Base-by-base conservation (phyloP, 2,888 invertebrate species). In the Bellardia bayeri region DNA sequence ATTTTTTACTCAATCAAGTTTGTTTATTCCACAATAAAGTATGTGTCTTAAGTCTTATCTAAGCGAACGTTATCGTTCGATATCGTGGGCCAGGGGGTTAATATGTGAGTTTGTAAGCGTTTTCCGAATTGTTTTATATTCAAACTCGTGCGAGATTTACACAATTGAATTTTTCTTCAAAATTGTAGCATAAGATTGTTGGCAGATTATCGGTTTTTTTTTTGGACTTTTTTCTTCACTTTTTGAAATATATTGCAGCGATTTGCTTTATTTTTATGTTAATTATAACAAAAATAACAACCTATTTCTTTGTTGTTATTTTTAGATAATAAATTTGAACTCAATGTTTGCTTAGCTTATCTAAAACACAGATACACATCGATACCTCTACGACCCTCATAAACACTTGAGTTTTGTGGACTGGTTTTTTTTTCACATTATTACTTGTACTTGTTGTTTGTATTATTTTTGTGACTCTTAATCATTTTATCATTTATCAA, bases 331-430 rank as follows among this genome's bases (percentile, higher is more conserved):
- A 30, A 45, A 45, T 45, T 1, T 14, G 6, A 42, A 14, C 23
- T 40, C 8, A 58, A 9, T 30, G 30, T 74, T 74, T 58, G n/a
- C 30, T 56, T 42, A 58, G 58, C 58, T 61, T 74, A 74, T 74
- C 74, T 51, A 51, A 58, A 74, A 74, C 42, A 58, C 30, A 37
- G n/a, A 69, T 37, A 37, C 33, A 14, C 51, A 51, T 0, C 45
- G 45, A 37, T 37, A n/a, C 30, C n/a, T 14, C 14, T 42, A 11
- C 5, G 37, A 14, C 2, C 61, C 54, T 16, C n/a, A 7, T 8
- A 54, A 9, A 30, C 13, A 30, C 23, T 30, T 58, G 30, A 58
- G n/a, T 30, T 58, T 58, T 13, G 30, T 30, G 58, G 58, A 30
- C 30, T 23, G 11, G 23, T 58, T 58, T 58, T 51, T 13, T n/a